Base-by-base conservation (phyloP, 2,113 vertebrate genomes). In the Tyto alba region DNA sequence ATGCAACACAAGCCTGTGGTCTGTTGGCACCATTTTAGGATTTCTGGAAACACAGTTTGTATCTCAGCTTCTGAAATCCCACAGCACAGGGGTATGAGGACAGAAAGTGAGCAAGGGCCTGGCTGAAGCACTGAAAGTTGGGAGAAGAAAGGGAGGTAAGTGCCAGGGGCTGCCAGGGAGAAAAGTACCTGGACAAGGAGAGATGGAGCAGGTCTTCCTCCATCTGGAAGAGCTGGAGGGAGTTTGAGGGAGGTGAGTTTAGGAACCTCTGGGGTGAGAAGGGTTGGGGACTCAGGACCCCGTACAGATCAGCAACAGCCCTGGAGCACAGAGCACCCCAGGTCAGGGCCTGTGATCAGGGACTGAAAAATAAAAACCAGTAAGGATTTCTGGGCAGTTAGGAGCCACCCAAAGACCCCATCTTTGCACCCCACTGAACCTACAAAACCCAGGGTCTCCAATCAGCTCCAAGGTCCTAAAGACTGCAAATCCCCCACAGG, bases 181-280 rank as follows among this genome's bases (percentile, higher is more conserved):
- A 25, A 66, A 36, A 81, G 38, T 52, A 78, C 7, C 20, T 32
- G 32, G 14, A 36, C 64, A 84, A 66, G 60, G 22, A 86, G 27
- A 67, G 45, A 40, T 21, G n/a, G 9, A 83, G 38, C 52, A 66
- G 19, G 15, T 72, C 27, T 53, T 72, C 41, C 52, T 27, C 16
- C 30, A 40, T 41, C 36, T 72, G 38, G 9, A 17, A 76, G 20
- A 73, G 23, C 13, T 68, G 45, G 32, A 60, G 34, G 1, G 4
- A 1, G 0, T 18, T 40, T 55, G 16, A 78, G 16, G 30, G 27
- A 85, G 1, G 14, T 34, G 18, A 2, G 0, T 45, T 90, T 59
- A 36, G 23, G 19, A 77, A 94, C n/a, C 68, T 72, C 47, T 64
- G 18, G 12, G 32, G 13, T 47, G 18, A 75, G 55, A 62, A 41